A percentile compares a stretch with the other conserved stretches of the same genome.
Conservation (phyloP, 2,113 vertebrate genomes). For the Apeltes quadracus region DNA sequence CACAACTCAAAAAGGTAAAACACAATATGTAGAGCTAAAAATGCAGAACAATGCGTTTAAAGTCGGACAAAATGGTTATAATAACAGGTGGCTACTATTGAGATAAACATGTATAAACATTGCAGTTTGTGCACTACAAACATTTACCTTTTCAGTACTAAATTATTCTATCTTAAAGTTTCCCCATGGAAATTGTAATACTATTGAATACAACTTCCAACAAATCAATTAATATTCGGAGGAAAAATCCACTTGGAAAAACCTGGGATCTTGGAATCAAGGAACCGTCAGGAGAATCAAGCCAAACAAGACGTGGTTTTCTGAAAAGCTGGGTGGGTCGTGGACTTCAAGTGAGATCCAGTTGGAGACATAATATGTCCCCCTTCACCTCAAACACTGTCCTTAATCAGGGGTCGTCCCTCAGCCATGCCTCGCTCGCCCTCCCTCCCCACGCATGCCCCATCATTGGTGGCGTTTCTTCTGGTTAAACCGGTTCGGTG, state of each 20-base stretch:
- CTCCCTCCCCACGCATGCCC: conserved; percentile 21
- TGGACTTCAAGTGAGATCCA: conserved; percentile 31
- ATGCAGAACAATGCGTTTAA: not conserved
- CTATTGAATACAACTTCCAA: not conserved
- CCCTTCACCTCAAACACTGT: conserved; percentile 29
- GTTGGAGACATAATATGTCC: not conserved
- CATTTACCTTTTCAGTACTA: not conserved
- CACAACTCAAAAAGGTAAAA: not conserved
- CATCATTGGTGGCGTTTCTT: conserved; percentile 36
- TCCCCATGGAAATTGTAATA: not conserved
- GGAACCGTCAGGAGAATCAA: conserved; percentile 1
- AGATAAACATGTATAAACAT: no score
- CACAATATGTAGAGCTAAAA: not conserved
- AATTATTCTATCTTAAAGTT: not conserved
- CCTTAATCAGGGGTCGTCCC: conserved; percentile 3
- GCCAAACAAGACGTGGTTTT: not conserved
- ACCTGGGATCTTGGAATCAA: not conserved
- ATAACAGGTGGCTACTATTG: no score
- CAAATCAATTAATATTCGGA: no score
- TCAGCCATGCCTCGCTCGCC: conserved; percentile 8
- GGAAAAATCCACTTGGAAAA: not conserved
- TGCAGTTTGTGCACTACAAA: no score
- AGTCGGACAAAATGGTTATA: not conserved
- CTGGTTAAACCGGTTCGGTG: not conserved
- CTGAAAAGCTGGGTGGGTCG: conserved; percentile 26